Conservation (phyloP, 2,797 vertebrate genomes). For the Muraenolepis orangiensis region DNA sequence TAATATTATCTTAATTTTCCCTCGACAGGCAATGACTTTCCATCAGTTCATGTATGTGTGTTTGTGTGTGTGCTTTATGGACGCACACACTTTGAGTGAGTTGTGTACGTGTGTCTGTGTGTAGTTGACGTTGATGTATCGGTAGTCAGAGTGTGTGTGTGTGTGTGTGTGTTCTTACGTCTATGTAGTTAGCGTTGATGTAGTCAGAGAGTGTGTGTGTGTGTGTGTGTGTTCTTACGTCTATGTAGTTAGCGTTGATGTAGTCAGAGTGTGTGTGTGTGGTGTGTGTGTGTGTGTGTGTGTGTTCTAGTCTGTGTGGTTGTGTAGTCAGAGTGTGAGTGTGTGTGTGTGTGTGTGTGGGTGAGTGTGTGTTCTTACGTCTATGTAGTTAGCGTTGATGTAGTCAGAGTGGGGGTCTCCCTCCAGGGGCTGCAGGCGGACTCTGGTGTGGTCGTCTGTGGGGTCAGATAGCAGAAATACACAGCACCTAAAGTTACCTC, state of each 20-base stretch:
- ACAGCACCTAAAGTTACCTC: constrained; percentile 79
- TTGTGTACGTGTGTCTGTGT: neutral
- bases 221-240: neutral
- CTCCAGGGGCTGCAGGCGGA: constrained; percentile 89
- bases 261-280: constrained; percentile 10
- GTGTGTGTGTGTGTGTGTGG: constrained; percentile 8
- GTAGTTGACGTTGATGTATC: no score
- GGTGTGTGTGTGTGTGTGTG: neutral
- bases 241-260: neutral
- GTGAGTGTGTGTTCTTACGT: constrained; percentile 75
- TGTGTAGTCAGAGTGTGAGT: constrained; percentile 98
- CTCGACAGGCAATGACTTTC: neutral
- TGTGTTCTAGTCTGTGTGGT: constrained; percentile 91
- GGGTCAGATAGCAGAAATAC: constrained; percentile 77
- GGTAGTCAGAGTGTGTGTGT: neutral
- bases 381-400: constrained; percentile 97
- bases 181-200: neutral
- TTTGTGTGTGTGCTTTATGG: no score
- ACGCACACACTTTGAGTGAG: no score
- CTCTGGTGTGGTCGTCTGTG: constrained; percentile 95
- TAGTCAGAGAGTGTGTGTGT: neutral
- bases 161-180: neutral
- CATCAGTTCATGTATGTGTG: no score
- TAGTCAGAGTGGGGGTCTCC: constrained; percentile 97
- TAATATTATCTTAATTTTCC: neutral